Conservation (phyloP, 2,797 vertebrate genomes). For the Apogon hyalosoma region DNA sequence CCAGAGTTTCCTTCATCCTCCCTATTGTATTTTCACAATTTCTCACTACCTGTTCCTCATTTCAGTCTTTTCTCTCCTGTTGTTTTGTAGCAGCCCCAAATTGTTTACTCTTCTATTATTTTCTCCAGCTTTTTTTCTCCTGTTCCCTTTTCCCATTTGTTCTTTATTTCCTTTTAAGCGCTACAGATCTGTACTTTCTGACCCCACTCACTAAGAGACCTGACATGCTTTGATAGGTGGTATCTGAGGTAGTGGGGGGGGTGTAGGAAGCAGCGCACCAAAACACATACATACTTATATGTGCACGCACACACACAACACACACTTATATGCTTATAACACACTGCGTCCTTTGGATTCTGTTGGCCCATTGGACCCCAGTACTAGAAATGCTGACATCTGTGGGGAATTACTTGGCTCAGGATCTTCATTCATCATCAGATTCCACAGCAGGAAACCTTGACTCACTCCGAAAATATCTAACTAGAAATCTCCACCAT, state of each 20-base stretch:
- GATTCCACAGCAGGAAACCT: conserved; percentile 26
- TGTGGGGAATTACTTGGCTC: conserved; percentile 27
- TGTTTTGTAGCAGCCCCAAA: conserved; percentile 8
- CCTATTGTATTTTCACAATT: conserved; percentile 40
- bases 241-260: conserved; percentile 46
- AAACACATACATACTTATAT: conserved; percentile 8
- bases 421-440: conserved; percentile 46
- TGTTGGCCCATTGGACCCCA: conserved; percentile 15
- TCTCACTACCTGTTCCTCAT: conserved; percentile 32
- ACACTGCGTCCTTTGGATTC: conserved; percentile 30
- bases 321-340: not conserved
- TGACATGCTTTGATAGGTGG: conserved; percentile 52
- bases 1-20: conserved; percentile 51
- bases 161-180: conserved; percentile 22
- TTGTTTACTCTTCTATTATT: conserved; percentile 32
- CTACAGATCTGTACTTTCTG: conserved; percentile 11
- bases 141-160: conserved; percentile 8
- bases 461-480: conserved; percentile 24
- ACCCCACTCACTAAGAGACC: conserved; percentile 53
- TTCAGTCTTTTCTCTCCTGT: conserved; percentile 17
- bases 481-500: conserved; percentile 12
- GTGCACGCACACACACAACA: conserved; percentile 5
- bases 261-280: conserved; percentile 49
- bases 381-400: conserved; percentile 22
- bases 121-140: not conserved